Evolutionary conservation across 2,797 vertebrate species (phyloP).

Genomic region (Nyctalus aviator): DNA sequence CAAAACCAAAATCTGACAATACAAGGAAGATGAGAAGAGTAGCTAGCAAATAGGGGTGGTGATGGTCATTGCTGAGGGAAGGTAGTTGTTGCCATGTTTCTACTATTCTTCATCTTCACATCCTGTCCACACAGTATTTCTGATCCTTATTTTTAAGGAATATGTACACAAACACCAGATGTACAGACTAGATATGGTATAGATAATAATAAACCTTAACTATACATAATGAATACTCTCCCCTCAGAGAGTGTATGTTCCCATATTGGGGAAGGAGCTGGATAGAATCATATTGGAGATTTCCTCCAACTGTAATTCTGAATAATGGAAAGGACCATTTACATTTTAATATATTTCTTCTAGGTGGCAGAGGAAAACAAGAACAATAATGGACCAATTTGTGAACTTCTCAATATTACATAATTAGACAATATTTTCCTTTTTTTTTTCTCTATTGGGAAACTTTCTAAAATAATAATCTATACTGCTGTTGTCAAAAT

Average conservation of each 20-base stretch:
- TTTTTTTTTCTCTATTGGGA: neutral
- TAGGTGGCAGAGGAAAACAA: neutral
- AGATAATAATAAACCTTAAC: neutral
- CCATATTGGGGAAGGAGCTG: neutral
- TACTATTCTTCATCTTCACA: neutral
- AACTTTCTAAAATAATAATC: neutral
- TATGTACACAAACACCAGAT: neutral
- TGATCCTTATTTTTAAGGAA: neutral
- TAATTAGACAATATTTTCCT: neutral
- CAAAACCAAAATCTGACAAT: neutral
- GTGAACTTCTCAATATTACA: neutral
- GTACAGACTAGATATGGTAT: neutral
- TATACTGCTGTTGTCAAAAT: neutral
- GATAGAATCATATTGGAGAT: neutral
- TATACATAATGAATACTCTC: neutral
- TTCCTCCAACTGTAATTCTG: neutral
- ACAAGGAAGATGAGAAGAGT: neutral
- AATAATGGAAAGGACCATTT: neutral
- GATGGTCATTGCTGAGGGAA: neutral
- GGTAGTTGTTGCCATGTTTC: rapidly evolving
- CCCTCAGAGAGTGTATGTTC: neutral
- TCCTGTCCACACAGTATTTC: neutral
- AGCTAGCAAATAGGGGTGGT: too few relatives aligned
- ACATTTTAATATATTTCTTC: neutral
- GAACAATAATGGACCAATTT: neutral